phyloP scores from a whole-genome alignment of 1,140 invertebrate genomes.

The Papilio xuthus region DNA sequence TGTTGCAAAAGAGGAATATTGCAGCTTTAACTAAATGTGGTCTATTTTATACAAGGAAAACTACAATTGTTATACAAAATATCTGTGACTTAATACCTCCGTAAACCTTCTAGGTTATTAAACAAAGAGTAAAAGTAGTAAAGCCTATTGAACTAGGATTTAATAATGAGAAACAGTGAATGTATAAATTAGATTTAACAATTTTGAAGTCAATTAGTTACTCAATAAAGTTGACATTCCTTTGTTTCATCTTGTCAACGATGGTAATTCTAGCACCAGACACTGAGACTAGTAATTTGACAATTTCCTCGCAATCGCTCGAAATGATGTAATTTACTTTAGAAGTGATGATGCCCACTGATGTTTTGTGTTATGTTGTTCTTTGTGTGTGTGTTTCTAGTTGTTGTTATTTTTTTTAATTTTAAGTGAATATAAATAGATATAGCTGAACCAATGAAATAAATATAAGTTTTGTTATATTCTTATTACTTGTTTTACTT shows the following conservation, averaged over 20 bases:
- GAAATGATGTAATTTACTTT: conserved; percentile 3
- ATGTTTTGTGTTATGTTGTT: conserved; percentile 64
- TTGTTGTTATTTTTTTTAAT: conserved; percentile 53
- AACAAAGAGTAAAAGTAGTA: background rate
- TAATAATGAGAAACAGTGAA: no score
- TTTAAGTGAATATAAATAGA: conserved; percentile 51
- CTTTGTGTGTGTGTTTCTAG: conserved; percentile 46
- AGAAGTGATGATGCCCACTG: conserved; percentile 52
- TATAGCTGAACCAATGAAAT: conserved; percentile 72
- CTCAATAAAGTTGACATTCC: background rate
- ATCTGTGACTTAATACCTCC: background rate
- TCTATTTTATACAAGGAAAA: background rate
- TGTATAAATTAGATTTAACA: no score
- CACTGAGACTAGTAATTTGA: background rate
- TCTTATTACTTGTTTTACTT: conserved; percentile 40
- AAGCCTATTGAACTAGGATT: background rate
- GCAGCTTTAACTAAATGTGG: background rate
- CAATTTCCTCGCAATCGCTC: conserved; percentile 10
- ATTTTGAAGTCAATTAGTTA: background rate
- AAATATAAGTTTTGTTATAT: conserved; percentile 57
- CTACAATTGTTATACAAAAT: background rate
- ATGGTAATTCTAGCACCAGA: background rate
- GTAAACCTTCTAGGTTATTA: background rate
- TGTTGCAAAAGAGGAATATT: conserved; percentile 20
- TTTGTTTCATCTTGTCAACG: background rate